Base-by-base conservation (phyloP, 2,113 vertebrate genomes). In the Chlamydotis undulata region DNA sequence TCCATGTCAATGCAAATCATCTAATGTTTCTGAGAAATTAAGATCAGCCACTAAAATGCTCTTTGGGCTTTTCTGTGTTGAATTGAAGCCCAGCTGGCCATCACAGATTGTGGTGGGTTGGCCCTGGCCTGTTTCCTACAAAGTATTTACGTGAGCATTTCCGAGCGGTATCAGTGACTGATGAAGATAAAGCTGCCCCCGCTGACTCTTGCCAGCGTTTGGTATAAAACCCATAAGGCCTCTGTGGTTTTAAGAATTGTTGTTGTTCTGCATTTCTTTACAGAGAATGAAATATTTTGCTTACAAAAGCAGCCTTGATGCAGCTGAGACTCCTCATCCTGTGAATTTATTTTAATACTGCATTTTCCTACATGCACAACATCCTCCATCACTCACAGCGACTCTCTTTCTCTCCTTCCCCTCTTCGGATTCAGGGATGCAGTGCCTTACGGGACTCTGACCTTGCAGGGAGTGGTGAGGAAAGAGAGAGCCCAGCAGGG, bases 361-460 rank as follows among this genome's bases (percentile, higher is more conserved):
- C 6, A 6, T 63, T 88, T 88, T 85, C 14, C 39, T 43, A 31
- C 13, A 19, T 15, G 21, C 43, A 17, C 18, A 87, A n/a, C 43
- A 64, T 15, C 25, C 18, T 71, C 35, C 37, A 39, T 37, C 41
- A 43, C 63, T 77, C 87, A 24, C 24, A 60, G 43, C 4, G 9
- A 56, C 8, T 4, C 56, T 76, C n/a, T 68, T 57, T 53, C 67
- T 87, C 16, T 6, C 22, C 19, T 19, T 64, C 28, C 10, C 5
- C 15, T 75, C 29, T 65, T 77, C 5, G 0, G 25, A 73, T 19
- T 43, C 33, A 56, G 37, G 18, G 7, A 76, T 10, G 19, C 31
- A 86, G 26, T 26, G 29, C 12, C 57, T 74, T 15, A 41, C 0
- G 0, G 50, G 56, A n/a, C 21, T 63, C 33, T 2, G 4, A 39